Evolutionary conservation across 2,797 vertebrate genomes (phyloP).

Genomic region (Scolopax bukidnonensis): DNA sequence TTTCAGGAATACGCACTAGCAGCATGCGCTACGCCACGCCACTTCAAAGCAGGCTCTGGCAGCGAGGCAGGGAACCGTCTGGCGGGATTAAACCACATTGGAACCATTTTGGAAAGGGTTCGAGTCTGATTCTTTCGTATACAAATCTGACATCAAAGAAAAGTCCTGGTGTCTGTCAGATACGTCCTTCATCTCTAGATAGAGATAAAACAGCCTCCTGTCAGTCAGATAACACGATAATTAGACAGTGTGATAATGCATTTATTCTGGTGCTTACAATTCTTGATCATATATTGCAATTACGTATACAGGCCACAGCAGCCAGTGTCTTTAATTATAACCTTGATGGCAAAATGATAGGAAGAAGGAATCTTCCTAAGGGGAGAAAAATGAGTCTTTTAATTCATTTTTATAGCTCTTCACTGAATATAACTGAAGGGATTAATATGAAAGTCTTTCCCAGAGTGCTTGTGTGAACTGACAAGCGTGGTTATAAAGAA

Average conservation of each 20-base stretch:
- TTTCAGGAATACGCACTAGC: neutral
- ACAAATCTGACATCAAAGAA: conserved; percentile 79
- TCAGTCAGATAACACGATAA: conserved; percentile 77
- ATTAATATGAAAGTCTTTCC: conserved; percentile 20
- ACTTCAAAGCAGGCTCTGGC: conserved; percentile 77
- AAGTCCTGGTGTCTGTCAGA: conserved; percentile 73
- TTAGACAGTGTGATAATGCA: conserved; percentile 77
- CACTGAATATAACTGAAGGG: neutral
- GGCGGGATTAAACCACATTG: conserved; percentile 62
- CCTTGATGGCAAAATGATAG: conserved; percentile 74
- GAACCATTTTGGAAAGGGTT: conserved; percentile 72
- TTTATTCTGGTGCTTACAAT: conserved; percentile 75
- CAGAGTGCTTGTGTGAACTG: neutral
- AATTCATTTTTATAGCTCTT: conserved; percentile 47
- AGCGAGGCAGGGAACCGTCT: conserved; percentile 51
- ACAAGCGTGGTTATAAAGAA: neutral
- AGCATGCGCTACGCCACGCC: neutral
- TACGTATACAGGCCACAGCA: conserved; percentile 70
- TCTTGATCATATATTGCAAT: conserved; percentile 78
- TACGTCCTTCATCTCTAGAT: conserved; percentile 74
- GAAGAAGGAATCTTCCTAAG: conserved; percentile 62
- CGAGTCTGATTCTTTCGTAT: conserved; percentile 71
- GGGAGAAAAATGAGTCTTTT: conserved; percentile 51
- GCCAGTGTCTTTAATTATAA: conserved; percentile 77
- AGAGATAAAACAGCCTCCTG: conserved; percentile 76